phyloP scores from a whole-genome alignment of 2,888 invertebrate species.

The Hypomecis atomaria region DNA sequence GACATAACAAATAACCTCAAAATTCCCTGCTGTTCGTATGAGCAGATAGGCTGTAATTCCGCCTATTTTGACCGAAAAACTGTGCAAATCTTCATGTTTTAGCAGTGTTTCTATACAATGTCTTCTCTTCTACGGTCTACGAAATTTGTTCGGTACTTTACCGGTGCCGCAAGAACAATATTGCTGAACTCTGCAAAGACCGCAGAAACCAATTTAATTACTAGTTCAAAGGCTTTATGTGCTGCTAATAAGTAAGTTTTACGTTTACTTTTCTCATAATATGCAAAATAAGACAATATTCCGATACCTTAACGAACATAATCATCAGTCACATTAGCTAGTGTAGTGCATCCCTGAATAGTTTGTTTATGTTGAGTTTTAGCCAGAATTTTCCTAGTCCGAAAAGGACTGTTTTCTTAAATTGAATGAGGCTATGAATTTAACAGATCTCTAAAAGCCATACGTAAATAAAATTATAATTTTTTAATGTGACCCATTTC shows the following conservation, averaged over 20 bases:
- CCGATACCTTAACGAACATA: no score
- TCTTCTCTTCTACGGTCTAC: conserved; percentile 89
- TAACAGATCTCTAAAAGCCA: no score
- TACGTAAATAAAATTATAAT: not conserved
- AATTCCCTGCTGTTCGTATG: conserved; percentile 28
- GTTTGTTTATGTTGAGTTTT: not conserved
- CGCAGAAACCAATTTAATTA: conserved; percentile 84
- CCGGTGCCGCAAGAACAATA: conserved; percentile 88
- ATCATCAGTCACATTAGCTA: no score
- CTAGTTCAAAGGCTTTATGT: conserved; percentile 70
- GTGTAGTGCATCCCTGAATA: not conserved
- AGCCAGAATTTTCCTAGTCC: not conserved
- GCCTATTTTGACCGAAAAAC: conserved; percentile 26
- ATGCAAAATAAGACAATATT: not conserved
- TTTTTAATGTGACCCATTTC: conserved; percentile 40
- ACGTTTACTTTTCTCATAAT: not conserved
- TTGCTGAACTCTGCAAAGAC: conserved; percentile 87
- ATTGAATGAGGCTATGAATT: not conserved
- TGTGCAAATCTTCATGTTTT: conserved; percentile 45
- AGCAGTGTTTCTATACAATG: conserved; percentile 69
- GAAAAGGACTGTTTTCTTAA: not conserved
- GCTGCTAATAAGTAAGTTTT: conserved; percentile 71
- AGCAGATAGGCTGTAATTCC: conserved; percentile 28
- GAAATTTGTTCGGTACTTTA: conserved; percentile 90
- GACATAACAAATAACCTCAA: conserved; percentile 75